Conservation (phyloP, 2,113 vertebrate genomes). For the Tragelaphus scriptus region DNA sequence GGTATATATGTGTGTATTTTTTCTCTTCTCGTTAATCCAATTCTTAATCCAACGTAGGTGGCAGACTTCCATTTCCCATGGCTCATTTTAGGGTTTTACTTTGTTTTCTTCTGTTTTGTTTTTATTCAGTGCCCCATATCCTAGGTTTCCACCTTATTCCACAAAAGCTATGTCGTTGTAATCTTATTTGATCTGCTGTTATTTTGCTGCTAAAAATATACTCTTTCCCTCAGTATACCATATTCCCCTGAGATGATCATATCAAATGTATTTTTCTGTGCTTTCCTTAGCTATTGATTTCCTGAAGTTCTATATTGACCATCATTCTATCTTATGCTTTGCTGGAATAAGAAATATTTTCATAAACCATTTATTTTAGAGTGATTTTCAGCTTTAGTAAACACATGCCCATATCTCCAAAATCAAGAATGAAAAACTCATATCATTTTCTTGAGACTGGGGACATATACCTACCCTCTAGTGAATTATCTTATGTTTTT, state of each 20-base stretch:
- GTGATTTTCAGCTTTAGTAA: background rate
- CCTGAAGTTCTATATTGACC: background rate
- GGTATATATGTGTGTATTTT: background rate
- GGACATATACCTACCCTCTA: background rate
- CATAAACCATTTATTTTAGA: background rate
- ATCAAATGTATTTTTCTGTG: background rate
- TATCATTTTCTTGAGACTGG: background rate
- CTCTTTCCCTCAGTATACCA: background rate
- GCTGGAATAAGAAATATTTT: background rate
- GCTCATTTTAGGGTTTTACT: background rate
- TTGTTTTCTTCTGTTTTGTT: background rate
- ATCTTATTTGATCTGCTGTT: background rate
- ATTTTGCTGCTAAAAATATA: background rate
- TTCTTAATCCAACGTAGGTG: background rate
- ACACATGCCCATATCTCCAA: background rate
- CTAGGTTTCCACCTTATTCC: background rate
- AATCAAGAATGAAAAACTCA: background rate
- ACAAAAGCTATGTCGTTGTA: background rate
- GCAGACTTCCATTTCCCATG: background rate
- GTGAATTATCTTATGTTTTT: background rate
- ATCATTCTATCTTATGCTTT: background rate
- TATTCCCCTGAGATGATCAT: background rate
- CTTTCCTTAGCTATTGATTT: background rate
- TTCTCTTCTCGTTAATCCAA: background rate
- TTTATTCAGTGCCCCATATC: background rate